These are phyloP conservation scores for Meteorus sp. DNA, from an alignment of 1,140 invertebrate genomes.

Conservation along the genomic window DNA sequence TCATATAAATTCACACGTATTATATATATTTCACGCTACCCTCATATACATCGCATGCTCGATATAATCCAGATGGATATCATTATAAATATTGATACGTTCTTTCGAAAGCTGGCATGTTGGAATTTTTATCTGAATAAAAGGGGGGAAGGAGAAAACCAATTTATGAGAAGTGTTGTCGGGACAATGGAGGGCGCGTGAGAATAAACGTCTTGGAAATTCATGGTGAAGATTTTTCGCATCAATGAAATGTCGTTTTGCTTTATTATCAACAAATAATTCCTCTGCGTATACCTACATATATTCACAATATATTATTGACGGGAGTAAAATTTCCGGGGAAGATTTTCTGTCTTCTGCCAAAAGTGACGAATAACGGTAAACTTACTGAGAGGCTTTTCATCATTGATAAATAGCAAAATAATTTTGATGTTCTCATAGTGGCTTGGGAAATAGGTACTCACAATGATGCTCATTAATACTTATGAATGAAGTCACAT, in stretches of 20 bases:
- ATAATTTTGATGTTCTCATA: too few relatives aligned
- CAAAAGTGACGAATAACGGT: background rate
- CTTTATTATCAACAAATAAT: constrained; percentile 1
- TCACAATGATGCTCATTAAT: too few relatives aligned
- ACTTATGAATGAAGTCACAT: too few relatives aligned
- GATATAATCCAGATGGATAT: background rate
- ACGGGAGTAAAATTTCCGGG: background rate
- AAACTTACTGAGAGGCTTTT: background rate
- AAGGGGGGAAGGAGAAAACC: background rate
- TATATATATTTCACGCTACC: background rate
- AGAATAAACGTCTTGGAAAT: constrained; percentile 2
- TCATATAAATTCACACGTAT: too few relatives aligned
- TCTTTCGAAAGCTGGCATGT: background rate
- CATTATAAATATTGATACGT: background rate
- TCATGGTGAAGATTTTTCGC: background rate
- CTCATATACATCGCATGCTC: background rate
- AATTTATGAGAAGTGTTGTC: background rate
- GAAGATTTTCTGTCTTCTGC: background rate
- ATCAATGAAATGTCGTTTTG: background rate
- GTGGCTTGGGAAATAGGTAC: too few relatives aligned
- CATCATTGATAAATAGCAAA: constrained; percentile 7
- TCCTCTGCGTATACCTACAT: too few relatives aligned
- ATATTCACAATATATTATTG: too few relatives aligned
- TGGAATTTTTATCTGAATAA: background rate
- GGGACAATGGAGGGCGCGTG: background rate